Conservation (phyloP, 2,888 invertebrate species). For the Nineta flava region DNA sequence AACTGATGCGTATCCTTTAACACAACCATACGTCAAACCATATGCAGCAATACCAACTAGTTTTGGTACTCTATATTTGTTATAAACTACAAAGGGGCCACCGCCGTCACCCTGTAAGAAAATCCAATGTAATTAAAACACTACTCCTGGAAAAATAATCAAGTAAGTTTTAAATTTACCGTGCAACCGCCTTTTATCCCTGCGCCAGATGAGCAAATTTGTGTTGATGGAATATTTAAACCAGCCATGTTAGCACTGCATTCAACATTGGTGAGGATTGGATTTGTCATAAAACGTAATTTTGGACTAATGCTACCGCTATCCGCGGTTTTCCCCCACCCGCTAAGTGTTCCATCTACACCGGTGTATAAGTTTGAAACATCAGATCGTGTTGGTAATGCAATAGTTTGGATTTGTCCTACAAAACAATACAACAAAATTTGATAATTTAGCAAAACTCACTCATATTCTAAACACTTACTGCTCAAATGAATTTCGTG, state of each 20-base stretch:
- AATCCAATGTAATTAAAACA: not conserved
- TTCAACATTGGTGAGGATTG: not conserved
- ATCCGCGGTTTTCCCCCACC: not conserved
- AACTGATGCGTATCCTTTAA: not conserved
- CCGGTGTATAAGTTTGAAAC: not conserved
- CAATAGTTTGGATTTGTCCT: not conserved
- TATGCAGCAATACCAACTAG: constrained; percentile 2
- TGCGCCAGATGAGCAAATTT: not conserved
- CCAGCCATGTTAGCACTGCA: not conserved
- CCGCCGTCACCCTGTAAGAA: constrained; percentile 2
- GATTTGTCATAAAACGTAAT: not conserved
- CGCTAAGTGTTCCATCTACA: not conserved
- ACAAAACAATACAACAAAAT: not conserved
- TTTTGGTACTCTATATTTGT: not conserved
- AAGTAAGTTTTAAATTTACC: not conserved
- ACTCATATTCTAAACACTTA: not conserved
- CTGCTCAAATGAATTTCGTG: not conserved
- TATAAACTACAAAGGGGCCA: constrained; percentile 1
- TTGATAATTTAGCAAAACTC: no score
- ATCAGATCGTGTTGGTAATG: not conserved
- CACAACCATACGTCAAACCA: constrained; percentile 1
- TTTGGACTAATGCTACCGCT: not conserved
- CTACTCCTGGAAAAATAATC: no score
- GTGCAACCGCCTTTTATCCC: not conserved
- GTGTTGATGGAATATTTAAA: not conserved